These are phyloP conservation scores for Apeira syringaria DNA, from an alignment of 2,888 invertebrate species.

Conservation along the genomic window DNA sequence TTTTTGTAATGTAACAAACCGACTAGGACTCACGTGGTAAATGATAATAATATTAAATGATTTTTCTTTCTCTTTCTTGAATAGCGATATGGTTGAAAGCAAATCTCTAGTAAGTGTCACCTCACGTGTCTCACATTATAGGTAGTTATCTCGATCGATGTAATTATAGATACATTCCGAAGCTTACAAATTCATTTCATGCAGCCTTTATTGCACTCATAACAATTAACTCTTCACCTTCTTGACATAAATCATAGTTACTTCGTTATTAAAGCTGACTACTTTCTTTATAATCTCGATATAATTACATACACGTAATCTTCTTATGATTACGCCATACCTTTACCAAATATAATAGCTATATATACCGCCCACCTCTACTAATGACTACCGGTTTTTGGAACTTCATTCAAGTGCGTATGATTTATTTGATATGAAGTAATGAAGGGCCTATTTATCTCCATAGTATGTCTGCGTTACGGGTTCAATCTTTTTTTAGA, in stretches of 20 bases:
- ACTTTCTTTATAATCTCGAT: slow-evolving; percentile 21
- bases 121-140: too few species aligned
- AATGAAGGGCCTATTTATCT: background rate
- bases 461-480: background rate
- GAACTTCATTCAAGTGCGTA: slow-evolving; percentile 17
- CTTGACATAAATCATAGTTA: slow-evolving; percentile 23
- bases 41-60: too few species aligned
- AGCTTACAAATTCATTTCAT: background rate
- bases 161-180: too few species aligned
- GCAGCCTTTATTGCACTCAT: background rate
- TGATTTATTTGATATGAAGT: slow-evolving; percentile 15
- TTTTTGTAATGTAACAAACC: too few species aligned
- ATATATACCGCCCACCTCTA: slow-evolving; percentile 15
- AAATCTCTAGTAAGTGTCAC: too few species aligned
- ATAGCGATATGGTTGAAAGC: too few species aligned
- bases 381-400: slow-evolving; percentile 16
- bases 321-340: slow-evolving; percentile 22
- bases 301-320: slow-evolving; percentile 23
- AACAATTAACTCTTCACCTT: slow-evolving; percentile 10
- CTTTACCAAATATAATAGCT: slow-evolving; percentile 19
- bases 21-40: too few species aligned
- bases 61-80: too few species aligned
- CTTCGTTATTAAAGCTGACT: slow-evolving; percentile 19
- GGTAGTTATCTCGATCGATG: too few species aligned
- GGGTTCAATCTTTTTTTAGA: background rate